phyloP scores from a whole-genome alignment of 2,888 invertebrate genomes.

The Nomada fucata region DNA sequence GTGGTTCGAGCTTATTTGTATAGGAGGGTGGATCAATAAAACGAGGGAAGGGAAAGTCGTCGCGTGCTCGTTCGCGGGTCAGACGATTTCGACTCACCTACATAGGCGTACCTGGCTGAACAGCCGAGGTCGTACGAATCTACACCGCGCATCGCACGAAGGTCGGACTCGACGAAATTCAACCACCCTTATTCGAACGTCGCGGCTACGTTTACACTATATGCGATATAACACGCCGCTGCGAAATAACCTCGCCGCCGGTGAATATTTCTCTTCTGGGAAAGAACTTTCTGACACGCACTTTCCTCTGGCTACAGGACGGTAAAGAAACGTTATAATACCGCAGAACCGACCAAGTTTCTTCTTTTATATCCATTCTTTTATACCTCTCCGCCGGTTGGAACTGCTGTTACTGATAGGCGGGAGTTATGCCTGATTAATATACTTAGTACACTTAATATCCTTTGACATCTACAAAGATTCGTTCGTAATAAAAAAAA shows the following conservation, averaged over 20 bases:
- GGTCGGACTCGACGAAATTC: slow-evolving; percentile 60
- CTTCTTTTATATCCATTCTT: not conserved
- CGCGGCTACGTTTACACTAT: slow-evolving; percentile 39
- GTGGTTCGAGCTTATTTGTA: slow-evolving; percentile 80
- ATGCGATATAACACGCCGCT: slow-evolving; percentile 6
- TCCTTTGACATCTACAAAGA: not conserved
- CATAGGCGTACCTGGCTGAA: slow-evolving; percentile 46
- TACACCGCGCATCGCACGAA: slow-evolving; percentile 52
- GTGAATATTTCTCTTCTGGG: slow-evolving; percentile 26
- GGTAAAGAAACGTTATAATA: not conserved
- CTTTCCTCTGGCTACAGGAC: slow-evolving; percentile 3
- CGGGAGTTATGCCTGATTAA: too few species aligned
- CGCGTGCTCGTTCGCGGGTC: slow-evolving; percentile 79
- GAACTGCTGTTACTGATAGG: not conserved
- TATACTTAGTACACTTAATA: not conserved
- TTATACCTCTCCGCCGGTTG: not conserved
- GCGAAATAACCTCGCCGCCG: slow-evolving; percentile 32
- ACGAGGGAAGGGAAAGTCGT: slow-evolving; percentile 81
- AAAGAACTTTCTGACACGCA: slow-evolving; percentile 28
- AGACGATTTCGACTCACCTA: slow-evolving; percentile 76
- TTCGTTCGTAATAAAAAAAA: not conserved
- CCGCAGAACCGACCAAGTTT: not conserved
- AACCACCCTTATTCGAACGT: slow-evolving; percentile 33
- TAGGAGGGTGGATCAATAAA: slow-evolving; percentile 82
- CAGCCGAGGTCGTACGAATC: slow-evolving; percentile 65